phyloP scores from a whole-genome alignment of 2,888 invertebrate genomes.

The Anagyrus pseudococci region DNA sequence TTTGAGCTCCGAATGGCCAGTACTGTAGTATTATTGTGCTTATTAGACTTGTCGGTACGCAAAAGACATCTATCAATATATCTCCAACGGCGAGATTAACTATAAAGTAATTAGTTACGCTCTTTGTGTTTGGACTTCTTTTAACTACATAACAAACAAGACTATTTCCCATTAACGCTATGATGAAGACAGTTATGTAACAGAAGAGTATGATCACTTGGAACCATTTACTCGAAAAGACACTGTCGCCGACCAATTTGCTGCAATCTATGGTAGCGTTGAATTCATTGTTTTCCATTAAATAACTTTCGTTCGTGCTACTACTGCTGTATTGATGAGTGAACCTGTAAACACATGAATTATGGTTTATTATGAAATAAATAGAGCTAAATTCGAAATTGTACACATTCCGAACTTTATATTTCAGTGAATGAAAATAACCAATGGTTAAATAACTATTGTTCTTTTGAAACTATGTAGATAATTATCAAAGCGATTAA shows the following conservation, averaged over 20 bases:
- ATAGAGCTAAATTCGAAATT: too few species aligned
- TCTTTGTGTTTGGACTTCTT: slow-evolving; percentile 84
- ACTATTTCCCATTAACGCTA: slow-evolving; percentile 77
- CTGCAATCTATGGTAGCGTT: slow-evolving; percentile 36
- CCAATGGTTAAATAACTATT: too few species aligned
- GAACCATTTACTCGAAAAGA: slow-evolving; percentile 66
- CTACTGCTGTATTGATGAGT: slow-evolving; percentile 1
- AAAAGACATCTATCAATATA: slow-evolving; percentile 87
- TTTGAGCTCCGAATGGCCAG: slow-evolving; percentile 85
- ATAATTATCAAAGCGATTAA: too few species aligned
- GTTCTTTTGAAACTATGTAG: too few species aligned
- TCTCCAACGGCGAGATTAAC: slow-evolving; percentile 89
- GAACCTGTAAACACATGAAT: not conserved
- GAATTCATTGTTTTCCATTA: slow-evolving; percentile 2
- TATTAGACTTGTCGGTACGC: slow-evolving; percentile 89
- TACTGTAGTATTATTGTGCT: slow-evolving; percentile 79
- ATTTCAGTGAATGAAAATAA: too few species aligned
- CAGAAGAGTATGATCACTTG: slow-evolving; percentile 72
- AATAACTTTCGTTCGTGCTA: slow-evolving; percentile 11
- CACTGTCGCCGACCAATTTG: slow-evolving; percentile 33
- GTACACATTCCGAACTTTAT: too few species aligned
- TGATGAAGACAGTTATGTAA: slow-evolving; percentile 75
- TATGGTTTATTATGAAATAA: not conserved
- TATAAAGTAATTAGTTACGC: slow-evolving; percentile 92
- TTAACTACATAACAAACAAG: slow-evolving; percentile 87